phyloP scores from a whole-genome alignment of 2,888 invertebrate genomes.

The Dasypogon diadema region DNA sequence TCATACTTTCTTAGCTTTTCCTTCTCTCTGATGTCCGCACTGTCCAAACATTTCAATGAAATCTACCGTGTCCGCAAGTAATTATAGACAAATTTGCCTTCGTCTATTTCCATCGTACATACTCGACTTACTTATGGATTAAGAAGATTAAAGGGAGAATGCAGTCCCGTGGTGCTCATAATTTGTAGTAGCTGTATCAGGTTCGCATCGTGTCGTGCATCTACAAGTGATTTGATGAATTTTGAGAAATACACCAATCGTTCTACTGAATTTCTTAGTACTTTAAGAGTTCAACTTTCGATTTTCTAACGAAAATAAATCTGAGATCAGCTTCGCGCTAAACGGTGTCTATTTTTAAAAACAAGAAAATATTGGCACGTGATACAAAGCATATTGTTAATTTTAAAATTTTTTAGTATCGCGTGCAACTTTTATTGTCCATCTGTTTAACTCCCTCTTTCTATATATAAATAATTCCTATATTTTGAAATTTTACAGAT shows the following conservation, averaged over 20 bases:
- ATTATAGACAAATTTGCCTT: slow-evolving; percentile 34
- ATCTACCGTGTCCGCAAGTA: slow-evolving; percentile 5
- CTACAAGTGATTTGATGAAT: no score
- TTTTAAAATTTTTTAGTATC: slow-evolving; percentile 24
- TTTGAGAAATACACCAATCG: no score
- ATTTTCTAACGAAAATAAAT: slow-evolving; percentile 7
- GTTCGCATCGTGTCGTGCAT: no score
- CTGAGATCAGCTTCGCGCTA: slow-evolving; percentile 1
- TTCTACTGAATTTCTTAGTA: background rate
- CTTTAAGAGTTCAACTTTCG: background rate
- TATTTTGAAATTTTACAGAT: slow-evolving; percentile 69
- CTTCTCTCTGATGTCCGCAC: background rate
- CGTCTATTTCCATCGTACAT: slow-evolving; percentile 23
- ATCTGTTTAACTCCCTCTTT: background rate
- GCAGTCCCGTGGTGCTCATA: background rate
- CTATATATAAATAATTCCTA: slow-evolving; percentile 31
- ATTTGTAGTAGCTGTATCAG: no score
- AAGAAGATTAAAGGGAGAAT: slow-evolving; percentile 23
- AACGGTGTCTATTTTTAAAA: slow-evolving; percentile 23
- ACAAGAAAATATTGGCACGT: slow-evolving; percentile 16
- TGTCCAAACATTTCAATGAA: slow-evolving; percentile 14
- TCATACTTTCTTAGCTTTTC: slow-evolving; percentile 23
- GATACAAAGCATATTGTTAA: slow-evolving; percentile 38
- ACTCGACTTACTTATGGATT: slow-evolving; percentile 8
- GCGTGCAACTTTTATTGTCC: slow-evolving; percentile 43